Evolutionary conservation across 1,140 invertebrate species (phyloP).

Genomic region (Drosophila repletoides): DNA sequence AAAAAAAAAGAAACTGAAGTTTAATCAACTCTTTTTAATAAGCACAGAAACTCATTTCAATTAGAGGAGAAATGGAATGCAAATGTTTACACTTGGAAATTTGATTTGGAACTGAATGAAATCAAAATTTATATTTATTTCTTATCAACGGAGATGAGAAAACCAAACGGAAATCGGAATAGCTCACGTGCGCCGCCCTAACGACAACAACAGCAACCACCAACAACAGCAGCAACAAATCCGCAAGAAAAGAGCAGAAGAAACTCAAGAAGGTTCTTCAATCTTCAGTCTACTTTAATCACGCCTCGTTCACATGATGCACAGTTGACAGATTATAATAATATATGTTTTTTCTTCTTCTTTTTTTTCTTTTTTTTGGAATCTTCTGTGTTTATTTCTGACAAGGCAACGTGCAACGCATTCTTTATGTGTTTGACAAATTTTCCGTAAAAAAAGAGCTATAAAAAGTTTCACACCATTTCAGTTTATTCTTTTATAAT

Average conservation of each 20-base stretch:
- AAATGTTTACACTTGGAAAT: neutral
- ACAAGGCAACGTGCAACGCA: neutral
- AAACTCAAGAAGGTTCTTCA: slow-evolving; percentile 1
- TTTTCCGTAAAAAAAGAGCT: too few relatives aligned
- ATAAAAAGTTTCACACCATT: neutral
- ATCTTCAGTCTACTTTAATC: neutral
- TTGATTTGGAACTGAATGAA: neutral
- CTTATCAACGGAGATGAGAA: slow-evolving; percentile 1
- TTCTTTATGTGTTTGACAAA: too few relatives aligned
- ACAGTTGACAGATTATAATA: slow-evolving; percentile 8
- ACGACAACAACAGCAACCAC: slow-evolving; percentile 12
- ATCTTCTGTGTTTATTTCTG: too few relatives aligned
- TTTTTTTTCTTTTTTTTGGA: too few relatives aligned
- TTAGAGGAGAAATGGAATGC: neutral
- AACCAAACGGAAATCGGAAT: neutral
- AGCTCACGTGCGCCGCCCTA: slow-evolving; percentile 57
- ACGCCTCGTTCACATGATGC: slow-evolving; percentile 14
- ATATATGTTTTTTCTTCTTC: neutral
- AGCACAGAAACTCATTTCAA: neutral
- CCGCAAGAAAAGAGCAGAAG: neutral
- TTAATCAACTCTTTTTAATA: slow-evolving; percentile 1
- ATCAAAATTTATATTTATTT: neutral
- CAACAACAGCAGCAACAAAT: too few relatives aligned
- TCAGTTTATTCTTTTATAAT: neutral
- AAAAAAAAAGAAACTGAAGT: neutral